These are phyloP conservation scores for Ailurus styani DNA, from an alignment of 2,113 vertebrate genomes.

Conservation along the genomic window DNA sequence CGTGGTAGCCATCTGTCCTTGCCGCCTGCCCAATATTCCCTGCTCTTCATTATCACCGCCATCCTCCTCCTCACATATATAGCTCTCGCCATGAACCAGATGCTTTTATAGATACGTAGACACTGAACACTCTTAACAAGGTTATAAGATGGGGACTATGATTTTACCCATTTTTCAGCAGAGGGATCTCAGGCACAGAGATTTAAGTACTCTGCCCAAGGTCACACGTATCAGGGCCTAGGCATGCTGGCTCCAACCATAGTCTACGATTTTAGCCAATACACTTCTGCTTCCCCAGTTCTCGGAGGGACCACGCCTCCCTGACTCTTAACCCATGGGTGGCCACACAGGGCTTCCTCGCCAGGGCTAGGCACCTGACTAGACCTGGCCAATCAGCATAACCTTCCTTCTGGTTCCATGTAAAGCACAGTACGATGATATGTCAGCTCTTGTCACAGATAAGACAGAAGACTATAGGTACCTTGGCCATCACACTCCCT, in stretches of 20 bases:
- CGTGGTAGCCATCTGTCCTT: background rate
- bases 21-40: background rate
- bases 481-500: accelerated
- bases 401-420: background rate
- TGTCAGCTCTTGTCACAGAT: background rate
- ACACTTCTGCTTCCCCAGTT: background rate
- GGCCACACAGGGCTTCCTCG: background rate
- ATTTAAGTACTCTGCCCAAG: background rate
- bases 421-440: background rate
- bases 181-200: background rate
- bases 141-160: background rate
- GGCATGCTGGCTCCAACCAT: background rate
- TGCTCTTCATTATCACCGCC: background rate
- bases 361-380: background rate
- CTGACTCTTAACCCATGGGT: background rate
- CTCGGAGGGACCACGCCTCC: background rate
- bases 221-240: background rate
- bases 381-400: background rate
- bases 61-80: background rate
- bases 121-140: background rate
- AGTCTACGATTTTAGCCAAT: background rate
- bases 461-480: background rate
- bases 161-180: background rate
- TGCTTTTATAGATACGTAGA: background rate
- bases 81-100: background rate